Conservation (phyloP, 2,888 invertebrate species). For the Aspidiotus rigidus region DNA sequence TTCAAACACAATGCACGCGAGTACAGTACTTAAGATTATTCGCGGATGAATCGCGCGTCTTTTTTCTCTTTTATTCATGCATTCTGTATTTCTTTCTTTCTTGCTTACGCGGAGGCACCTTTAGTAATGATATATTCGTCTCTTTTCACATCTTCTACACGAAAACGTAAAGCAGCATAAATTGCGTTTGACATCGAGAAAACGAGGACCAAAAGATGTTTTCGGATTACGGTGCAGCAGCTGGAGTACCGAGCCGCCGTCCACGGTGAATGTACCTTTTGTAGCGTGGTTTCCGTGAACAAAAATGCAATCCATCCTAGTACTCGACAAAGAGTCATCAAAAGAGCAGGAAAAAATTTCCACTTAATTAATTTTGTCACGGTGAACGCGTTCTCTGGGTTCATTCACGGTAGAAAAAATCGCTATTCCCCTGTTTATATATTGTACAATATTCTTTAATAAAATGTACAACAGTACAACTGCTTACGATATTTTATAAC, state of each 20-base stretch:
- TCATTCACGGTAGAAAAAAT: slow-evolving; percentile 1
- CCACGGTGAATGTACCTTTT: slow-evolving; percentile 1
- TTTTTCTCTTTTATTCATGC: not conserved
- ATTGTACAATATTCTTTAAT: too few species aligned
- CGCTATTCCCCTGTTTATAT: too few species aligned
- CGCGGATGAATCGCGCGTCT: slow-evolving; percentile 3
- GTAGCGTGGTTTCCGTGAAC: not conserved
- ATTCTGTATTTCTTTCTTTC: not conserved
- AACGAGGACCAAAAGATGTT: slow-evolving; percentile 5
- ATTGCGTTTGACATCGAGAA: slow-evolving; percentile 15
- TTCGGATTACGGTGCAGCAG: not conserved
- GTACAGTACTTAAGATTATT: slow-evolving; percentile 4
- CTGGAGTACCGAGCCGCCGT: slow-evolving; percentile 3
- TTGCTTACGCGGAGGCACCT: not conserved
- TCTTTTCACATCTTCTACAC: too few species aligned
- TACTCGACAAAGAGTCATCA: slow-evolving; percentile 2
- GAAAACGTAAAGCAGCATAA: not conserved
- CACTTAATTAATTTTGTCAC: slow-evolving; percentile 13
- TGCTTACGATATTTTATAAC: too few species aligned
- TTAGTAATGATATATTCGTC: too few species aligned
- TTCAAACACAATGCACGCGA: slow-evolving; percentile 9
- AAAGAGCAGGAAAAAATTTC: slow-evolving; percentile 7
- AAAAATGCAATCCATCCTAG: slow-evolving; percentile 7
- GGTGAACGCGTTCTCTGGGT: not conserved
- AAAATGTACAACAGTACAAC: too few species aligned